Evolutionary conservation across 2,888 invertebrate species (phyloP).

Genomic region (Acheta domesticus): DNA sequence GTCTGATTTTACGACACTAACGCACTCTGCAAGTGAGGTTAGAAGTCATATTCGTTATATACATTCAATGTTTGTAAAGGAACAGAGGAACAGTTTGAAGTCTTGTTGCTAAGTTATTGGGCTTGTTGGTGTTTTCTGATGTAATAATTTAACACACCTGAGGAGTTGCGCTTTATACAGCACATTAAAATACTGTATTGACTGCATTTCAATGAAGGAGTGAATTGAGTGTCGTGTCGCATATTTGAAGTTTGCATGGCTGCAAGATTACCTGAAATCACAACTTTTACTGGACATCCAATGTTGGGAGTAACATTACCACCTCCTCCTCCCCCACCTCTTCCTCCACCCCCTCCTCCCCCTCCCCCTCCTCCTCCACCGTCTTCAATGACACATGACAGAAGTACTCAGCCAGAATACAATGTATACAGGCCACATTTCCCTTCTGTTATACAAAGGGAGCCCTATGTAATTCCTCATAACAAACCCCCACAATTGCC

Average conservation of each 20-base stretch:
- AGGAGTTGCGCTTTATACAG: no score
- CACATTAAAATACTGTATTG: no score
- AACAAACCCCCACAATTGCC: not conserved
- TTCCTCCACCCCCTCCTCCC: not conserved
- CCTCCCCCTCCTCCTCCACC: not conserved
- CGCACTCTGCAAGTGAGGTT: slow-evolving; percentile 9
- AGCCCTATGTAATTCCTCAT: not conserved
- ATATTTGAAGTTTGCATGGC: not conserved
- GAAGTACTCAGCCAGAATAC: not conserved
- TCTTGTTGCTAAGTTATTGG: not conserved
- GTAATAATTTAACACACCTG: no score
- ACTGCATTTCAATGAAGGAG: no score
- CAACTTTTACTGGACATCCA: not conserved
- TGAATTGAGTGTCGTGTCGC: no score
- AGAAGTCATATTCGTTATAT: not conserved
- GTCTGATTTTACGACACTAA: not conserved
- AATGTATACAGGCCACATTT: not conserved
- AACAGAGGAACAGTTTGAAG: not conserved
- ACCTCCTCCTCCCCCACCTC: slow-evolving; percentile 1
- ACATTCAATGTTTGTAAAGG: not conserved
- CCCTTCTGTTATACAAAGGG: not conserved
- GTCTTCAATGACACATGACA: not conserved
- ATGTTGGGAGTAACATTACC: slow-evolving; percentile 4
- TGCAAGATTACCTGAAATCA: not conserved
- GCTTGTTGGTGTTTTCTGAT: not conserved